phyloP scores from a whole-genome alignment of 2,888 invertebrate genomes.

The Synanthedon myopaeformis region DNA sequence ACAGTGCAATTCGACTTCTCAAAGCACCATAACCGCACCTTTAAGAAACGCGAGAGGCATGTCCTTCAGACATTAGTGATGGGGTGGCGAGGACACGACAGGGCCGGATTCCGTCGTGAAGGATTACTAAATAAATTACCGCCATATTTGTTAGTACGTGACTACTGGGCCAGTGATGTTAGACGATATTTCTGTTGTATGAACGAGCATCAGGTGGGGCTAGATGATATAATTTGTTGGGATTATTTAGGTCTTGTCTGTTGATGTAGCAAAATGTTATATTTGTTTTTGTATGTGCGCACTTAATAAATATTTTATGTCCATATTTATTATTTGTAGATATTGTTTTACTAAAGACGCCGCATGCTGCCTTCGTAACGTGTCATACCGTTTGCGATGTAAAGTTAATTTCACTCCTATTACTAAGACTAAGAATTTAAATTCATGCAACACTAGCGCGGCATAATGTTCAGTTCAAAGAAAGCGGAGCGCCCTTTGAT shows the following conservation, averaged over 20 bases:
- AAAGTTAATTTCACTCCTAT: too few species aligned
- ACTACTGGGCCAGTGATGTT: slow-evolving; percentile 14
- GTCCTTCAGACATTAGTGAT: slow-evolving; percentile 49
- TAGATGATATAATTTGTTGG: slow-evolving; percentile 20
- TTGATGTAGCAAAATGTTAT: too few species aligned
- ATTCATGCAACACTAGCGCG: too few species aligned
- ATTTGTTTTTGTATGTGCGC: too few species aligned
- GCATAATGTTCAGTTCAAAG: too few species aligned
- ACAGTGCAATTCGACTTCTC: neutral
- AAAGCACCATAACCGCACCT: slow-evolving; percentile 20
- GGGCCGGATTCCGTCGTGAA: slow-evolving; percentile 46
- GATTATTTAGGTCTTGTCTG: neutral
- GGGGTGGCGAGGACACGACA: slow-evolving; percentile 38
- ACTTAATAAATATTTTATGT: too few species aligned
- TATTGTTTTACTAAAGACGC: too few species aligned
- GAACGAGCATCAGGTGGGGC: slow-evolving; percentile 31
- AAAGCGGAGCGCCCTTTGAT: too few species aligned
- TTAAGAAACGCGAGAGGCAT: slow-evolving; percentile 39
- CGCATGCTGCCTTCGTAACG: too few species aligned
- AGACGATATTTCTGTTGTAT: slow-evolving; percentile 17
- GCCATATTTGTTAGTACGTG: slow-evolving; percentile 45
- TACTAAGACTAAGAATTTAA: too few species aligned
- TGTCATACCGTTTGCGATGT: too few species aligned
- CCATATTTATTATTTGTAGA: too few species aligned
- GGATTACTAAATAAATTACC: slow-evolving; percentile 43